A percentile compares a stretch with the other conserved stretches of the same genome.
phyloP scores from a whole-genome alignment of 2,113 vertebrate species.

The Cheilinus undulatus region DNA sequence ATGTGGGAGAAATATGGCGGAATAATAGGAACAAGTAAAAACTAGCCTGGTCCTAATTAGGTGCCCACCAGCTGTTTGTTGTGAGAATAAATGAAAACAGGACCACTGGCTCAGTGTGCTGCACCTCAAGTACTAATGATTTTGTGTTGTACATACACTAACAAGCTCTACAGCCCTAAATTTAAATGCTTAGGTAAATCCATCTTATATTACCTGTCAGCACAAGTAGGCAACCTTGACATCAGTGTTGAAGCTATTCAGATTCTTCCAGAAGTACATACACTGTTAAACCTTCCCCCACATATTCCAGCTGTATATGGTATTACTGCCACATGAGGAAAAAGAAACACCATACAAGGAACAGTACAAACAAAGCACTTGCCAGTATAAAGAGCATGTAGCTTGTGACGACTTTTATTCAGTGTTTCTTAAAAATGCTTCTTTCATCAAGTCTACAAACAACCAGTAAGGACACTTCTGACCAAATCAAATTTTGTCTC shows the following conservation, averaged over 20 bases:
- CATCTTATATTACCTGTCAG: neutral
- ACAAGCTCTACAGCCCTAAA: neutral
- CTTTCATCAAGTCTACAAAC: too few species aligned
- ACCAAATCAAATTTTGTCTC: too few species aligned
- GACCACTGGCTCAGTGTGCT: neutral
- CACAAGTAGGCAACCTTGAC: neutral
- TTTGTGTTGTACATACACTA: neutral
- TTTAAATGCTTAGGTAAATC: neutral
- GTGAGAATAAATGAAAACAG: neutral
- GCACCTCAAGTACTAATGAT: neutral
- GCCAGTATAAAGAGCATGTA: too few species aligned
- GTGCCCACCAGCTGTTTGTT: conserved; percentile 33
- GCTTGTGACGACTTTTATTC: too few species aligned
- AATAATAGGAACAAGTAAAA: conserved; percentile 7
- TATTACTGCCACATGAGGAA: too few species aligned
- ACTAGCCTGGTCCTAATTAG: conserved; percentile 36
- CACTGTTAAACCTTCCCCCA: too few species aligned
- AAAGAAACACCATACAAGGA: too few species aligned
- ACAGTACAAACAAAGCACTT: too few species aligned
- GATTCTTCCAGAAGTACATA: neutral
- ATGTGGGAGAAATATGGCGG: conserved; percentile 16
- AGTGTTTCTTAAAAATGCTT: too few species aligned
- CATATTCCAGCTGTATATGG: too few species aligned
- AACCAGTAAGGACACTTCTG: too few species aligned
- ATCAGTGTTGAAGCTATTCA: neutral